These are phyloP conservation scores for Pheosia gnoma DNA, from an alignment of 2,888 invertebrate genomes.

Conservation along the genomic window DNA sequence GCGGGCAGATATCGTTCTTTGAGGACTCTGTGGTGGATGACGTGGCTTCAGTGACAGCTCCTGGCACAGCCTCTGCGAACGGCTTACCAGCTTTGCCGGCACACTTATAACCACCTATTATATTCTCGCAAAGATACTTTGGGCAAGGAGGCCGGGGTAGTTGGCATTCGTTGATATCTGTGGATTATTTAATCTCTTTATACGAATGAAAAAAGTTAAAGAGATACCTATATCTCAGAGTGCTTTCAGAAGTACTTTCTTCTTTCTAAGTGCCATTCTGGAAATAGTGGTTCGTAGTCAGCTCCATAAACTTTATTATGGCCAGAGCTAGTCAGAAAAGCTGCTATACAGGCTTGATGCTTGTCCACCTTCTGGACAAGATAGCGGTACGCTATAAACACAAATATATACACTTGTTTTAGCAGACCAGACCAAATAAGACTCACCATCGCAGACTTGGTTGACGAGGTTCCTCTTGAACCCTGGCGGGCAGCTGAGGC, in stretches of 20 bases:
- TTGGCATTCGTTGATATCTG: slow-evolving; percentile 94
- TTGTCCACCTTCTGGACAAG: too few relatives aligned
- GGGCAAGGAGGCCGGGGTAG: slow-evolving; percentile 75
- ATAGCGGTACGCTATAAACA: too few relatives aligned
- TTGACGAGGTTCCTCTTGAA: slow-evolving; percentile 82
- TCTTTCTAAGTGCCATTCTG: too few relatives aligned
- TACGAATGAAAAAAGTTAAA: background rate
- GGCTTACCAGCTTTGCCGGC: slow-evolving; percentile 75
- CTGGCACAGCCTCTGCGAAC: slow-evolving; percentile 53
- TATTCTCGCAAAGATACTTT: slow-evolving; percentile 78
- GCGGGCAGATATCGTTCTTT: slow-evolving; percentile 79
- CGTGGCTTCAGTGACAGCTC: slow-evolving; percentile 46
- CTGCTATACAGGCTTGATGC: too few relatives aligned
- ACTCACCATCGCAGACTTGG: slow-evolving; percentile 82
- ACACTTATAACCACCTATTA: slow-evolving; percentile 79
- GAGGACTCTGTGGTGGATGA: slow-evolving; percentile 32
- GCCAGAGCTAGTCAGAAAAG: too few relatives aligned
- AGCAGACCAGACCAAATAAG: background rate
- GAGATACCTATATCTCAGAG: background rate
- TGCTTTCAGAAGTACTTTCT: too few relatives aligned
- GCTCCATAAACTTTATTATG: too few relatives aligned
- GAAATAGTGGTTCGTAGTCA: too few relatives aligned
- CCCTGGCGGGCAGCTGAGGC: slow-evolving; percentile 80
- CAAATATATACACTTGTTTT: background rate
- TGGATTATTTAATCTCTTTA: slow-evolving; percentile 2